These are phyloP conservation scores for Otocyon megalotis DNA, from an alignment of 2,113 vertebrate species.

Conservation along the genomic window DNA sequence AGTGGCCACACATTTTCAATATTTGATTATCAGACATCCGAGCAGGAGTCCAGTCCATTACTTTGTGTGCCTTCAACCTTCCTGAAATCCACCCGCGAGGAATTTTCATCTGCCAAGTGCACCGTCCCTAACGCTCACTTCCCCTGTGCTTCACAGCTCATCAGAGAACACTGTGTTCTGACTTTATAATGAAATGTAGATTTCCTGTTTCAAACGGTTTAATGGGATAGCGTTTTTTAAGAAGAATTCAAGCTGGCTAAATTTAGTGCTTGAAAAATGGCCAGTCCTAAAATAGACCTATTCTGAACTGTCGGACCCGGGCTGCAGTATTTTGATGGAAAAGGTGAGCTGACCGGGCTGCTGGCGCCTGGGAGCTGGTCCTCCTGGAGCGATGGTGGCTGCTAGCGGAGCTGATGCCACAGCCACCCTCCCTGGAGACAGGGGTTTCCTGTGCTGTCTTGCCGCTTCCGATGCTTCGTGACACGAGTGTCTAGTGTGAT, in stretches of 20 bases:
- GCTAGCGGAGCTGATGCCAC: background rate
- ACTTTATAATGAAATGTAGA: conserved; percentile 18
- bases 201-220: conserved; percentile 63
- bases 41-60: accelerated
- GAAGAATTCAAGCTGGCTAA: conserved; percentile 59
- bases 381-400: accelerated
- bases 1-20: background rate
- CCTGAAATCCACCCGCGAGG: accelerated
- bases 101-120: background rate
- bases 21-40: background rate
- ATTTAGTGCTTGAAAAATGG: conserved; percentile 71
- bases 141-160: background rate
- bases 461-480: background rate
- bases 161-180: background rate
- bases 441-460: background rate
- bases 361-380: too few species aligned
- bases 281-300: conserved; percentile 5
- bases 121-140: background rate
- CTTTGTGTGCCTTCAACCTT: accelerated
- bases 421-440: background rate
- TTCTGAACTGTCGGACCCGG: background rate
- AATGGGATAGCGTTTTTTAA: conserved; percentile 46
- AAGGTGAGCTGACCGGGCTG: background rate
- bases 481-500: background rate
- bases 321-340: background rate